Conservation (phyloP, 2,888 invertebrate genomes). For the Lepidocyrtinus sp. region DNA sequence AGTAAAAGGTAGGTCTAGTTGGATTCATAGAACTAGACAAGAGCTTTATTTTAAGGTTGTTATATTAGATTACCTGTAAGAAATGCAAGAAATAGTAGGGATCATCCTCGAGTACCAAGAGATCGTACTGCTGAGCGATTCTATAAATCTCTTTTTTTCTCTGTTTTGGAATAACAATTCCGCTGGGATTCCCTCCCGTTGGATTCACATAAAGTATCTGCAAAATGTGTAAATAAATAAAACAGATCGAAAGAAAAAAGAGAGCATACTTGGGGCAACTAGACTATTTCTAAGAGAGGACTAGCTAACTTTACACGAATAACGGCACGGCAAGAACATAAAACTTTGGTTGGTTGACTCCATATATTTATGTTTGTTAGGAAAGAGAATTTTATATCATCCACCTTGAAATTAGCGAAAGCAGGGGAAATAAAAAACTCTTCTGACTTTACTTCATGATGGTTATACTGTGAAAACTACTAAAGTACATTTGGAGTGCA, state of each 20-base stretch:
- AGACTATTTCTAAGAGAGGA: neutral
- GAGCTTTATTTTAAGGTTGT: neutral
- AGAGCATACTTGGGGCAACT: constrained; percentile 2
- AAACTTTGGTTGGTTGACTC: no score
- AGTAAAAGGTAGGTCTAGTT: neutral
- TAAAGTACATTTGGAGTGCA: no score
- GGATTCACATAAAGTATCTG: constrained; percentile 80
- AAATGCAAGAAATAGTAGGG: constrained; percentile 87
- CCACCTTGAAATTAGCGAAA: no score
- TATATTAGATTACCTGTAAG: constrained; percentile 74
- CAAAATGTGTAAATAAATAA: constrained; percentile 34
- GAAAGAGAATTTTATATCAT: no score
- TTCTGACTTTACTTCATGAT: no score
- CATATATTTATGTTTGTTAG: no score
- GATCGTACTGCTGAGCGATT: constrained; percentile 83
- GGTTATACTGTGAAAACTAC: no score
- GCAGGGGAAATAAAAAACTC: no score
- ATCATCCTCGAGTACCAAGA: constrained; percentile 86
- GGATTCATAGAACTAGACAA: neutral
- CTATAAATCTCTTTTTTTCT: constrained; percentile 81
- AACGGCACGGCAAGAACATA: no score
- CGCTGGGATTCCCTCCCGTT: constrained; percentile 84
- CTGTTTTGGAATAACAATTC: constrained; percentile 79
- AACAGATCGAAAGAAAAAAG: constrained; percentile 6
- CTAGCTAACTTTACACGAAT: no score